Evolutionary conservation across 1,140 invertebrate genomes (phyloP).

Genomic region (Tenebrio molitor): DNA sequence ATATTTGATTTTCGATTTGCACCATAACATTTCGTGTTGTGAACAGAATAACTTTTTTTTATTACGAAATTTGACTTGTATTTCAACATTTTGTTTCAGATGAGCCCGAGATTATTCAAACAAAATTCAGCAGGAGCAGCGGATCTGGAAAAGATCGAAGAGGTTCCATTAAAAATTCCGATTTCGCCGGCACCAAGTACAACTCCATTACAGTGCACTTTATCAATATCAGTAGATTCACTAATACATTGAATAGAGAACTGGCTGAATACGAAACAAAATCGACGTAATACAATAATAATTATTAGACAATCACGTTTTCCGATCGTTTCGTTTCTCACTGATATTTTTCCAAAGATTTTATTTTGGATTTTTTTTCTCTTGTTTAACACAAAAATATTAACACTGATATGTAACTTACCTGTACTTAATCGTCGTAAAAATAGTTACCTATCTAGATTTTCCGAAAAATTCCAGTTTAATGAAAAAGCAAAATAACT

Average conservation of each 20-base stretch:
- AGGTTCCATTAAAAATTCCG: constrained; percentile 69
- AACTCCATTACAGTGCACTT: constrained; percentile 62
- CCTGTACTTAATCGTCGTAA: too few species aligned
- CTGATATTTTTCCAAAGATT: too few species aligned
- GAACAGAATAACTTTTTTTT: constrained; percentile 3
- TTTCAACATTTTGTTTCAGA: constrained; percentile 51
- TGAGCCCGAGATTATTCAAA: constrained; percentile 71
- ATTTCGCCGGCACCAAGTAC: constrained; percentile 54
- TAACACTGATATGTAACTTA: too few species aligned
- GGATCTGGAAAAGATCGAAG: constrained; percentile 80
- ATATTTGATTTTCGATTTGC: too few species aligned
- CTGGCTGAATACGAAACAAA: not conserved
- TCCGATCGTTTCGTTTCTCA: too few species aligned
- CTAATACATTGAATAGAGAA: constrained; percentile 56
- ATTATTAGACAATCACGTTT: constrained; percentile 42
- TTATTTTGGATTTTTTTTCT: too few species aligned
- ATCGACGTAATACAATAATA: constrained; percentile 36
- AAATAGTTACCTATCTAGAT: too few species aligned
- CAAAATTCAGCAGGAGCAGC: constrained; percentile 80
- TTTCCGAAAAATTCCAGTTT: too few species aligned
- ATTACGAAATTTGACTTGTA: too few species aligned
- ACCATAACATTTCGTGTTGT: too few species aligned
- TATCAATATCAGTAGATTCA: constrained; percentile 65
- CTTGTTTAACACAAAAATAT: too few species aligned
- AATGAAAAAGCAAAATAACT: too few species aligned